Base-by-base conservation (phyloP, 2,113 vertebrate genomes). In the Glareola pratincola region DNA sequence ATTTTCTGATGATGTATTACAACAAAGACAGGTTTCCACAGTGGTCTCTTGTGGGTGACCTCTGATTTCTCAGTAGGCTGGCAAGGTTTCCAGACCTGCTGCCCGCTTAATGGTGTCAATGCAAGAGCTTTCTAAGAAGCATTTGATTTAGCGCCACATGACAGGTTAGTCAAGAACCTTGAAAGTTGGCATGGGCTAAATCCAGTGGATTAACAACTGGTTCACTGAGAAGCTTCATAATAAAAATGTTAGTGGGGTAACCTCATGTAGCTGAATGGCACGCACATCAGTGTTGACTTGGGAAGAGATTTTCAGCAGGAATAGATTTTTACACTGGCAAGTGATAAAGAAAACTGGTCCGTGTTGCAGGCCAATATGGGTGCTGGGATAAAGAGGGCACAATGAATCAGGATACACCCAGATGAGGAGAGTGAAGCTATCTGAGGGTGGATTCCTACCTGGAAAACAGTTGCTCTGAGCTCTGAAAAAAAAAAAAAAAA, bases 231-330 rank as follows among this genome's bases (percentile, higher is more conserved):
- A 72, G n/a, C 15, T 73, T 47, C 10, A 27, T 68, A 21, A 30
- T 14, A 78, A 71, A 88, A 77, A 57, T 22, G 0, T 29, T 73
- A 29, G 14, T 48, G 14, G 8, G 3, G 2, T 62, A 27, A 60
- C 10, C 13, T 50, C 19, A 39, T 79, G 72, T 82, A 63, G 32
- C 41, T 79, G 48, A 88, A 64, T 60, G 60, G 41, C 79, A 62
- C 0, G 0, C 12, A 59, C 5, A 39, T 29, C 18, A 32, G 2
- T 43, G 15, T 71, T 76, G 34, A n/a, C 64, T 60, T 66, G 19
- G 14, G 13, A 68, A 68, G 39, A 63, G 15, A 64, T 80, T 88
- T 88, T 64, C 34, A 68, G 5, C n/a, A 64, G 26, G 21, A 72
- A 73, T 43, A 3, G 1, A 20, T 50, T 77, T 74, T 90, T 50